phyloP scores from a whole-genome alignment of 2,113 vertebrate genomes.

The Typhlomys cinereus region DNA sequence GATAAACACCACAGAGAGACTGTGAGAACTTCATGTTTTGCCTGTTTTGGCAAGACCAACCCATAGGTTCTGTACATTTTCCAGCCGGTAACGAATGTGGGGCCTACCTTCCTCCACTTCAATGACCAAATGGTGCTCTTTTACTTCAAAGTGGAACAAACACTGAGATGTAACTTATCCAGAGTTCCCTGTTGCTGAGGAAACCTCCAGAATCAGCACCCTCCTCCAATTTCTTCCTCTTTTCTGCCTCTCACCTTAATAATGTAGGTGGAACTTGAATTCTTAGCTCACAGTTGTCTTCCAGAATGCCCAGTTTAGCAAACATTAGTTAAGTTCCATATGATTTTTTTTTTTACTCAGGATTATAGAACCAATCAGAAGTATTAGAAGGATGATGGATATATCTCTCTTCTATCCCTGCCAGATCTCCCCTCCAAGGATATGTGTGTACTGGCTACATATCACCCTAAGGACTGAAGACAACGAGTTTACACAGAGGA shows the following conservation, averaged over 20 bases:
- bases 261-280: not conserved
- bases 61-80: not conserved
- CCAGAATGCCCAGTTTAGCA: not conserved
- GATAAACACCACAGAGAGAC: not conserved
- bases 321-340: not conserved
- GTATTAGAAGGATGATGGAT: not conserved
- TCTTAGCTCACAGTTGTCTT: not conserved
- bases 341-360: not conserved
- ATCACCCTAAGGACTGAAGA: not conserved
- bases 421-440: not conserved
- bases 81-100: not conserved
- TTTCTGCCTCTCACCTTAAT: not conserved
- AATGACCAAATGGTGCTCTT: not conserved
- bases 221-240: not conserved
- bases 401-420: not conserved
- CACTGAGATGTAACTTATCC: not conserved
- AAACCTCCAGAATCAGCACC: too few species aligned
- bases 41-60: too few species aligned
- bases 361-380: not conserved
- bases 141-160: not conserved
- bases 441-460: not conserved
- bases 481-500: not conserved
- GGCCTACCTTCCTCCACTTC: accelerated
- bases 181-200: not conserved
- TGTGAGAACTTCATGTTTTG: not conserved